Evolutionary conservation across 2,888 invertebrate genomes (phyloP).

Genomic region (Coelinius sp.): DNA sequence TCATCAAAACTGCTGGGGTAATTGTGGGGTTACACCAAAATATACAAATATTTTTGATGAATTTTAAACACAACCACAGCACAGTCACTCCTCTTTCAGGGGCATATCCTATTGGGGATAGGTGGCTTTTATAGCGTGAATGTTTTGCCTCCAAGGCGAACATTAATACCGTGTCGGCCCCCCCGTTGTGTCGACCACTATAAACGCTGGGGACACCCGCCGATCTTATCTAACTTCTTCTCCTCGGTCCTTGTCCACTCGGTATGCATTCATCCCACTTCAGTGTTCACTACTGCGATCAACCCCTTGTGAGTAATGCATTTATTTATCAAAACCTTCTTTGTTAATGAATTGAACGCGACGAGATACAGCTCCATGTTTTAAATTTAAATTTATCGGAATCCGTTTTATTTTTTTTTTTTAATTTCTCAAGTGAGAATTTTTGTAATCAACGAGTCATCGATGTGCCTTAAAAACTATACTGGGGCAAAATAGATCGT

Average conservation of each 20-base stretch:
- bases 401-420: neutral
- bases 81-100: slow-evolving; percentile 22
- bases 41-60: neutral
- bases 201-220: slow-evolving; percentile 71
- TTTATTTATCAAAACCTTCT: slow-evolving; percentile 69
- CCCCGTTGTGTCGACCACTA: slow-evolving; percentile 68
- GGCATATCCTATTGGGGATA: neutral
- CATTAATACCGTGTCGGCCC: slow-evolving; percentile 70
- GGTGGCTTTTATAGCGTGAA: slow-evolving; percentile 41
- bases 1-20: no score
- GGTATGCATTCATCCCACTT: slow-evolving; percentile 68
- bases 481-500: no score
- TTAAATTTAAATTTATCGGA: neutral
- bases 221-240: slow-evolving; percentile 70
- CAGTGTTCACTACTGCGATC: slow-evolving; percentile 25
- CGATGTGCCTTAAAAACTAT: no score
- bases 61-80: neutral
- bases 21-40: slow-evolving; percentile 14
- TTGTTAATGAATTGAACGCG: slow-evolving; percentile 68
- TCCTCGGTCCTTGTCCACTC: slow-evolving; percentile 66
- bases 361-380: slow-evolving; percentile 19
- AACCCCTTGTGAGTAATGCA: slow-evolving; percentile 67
- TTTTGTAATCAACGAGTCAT: neutral
- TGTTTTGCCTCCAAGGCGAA: slow-evolving; percentile 50
- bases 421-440: neutral